Evolutionary conservation across 2,888 invertebrate genomes (phyloP).

Genomic region (Drosophila macrospina): DNA sequence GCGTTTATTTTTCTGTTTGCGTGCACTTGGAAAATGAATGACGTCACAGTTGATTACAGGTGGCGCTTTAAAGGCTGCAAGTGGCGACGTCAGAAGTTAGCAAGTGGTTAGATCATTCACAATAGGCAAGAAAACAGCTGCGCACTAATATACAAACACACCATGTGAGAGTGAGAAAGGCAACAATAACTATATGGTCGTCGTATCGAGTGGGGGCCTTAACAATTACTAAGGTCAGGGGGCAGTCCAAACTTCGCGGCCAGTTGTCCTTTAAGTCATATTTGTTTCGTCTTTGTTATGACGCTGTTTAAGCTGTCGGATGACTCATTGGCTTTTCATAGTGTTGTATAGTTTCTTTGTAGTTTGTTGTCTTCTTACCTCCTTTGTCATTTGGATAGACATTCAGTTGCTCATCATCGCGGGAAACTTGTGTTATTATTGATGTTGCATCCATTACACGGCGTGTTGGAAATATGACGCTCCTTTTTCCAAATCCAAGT

Average conservation of each 20-base stretch:
- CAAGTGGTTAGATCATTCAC: conserved; percentile 77
- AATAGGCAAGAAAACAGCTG: conserved; percentile 60
- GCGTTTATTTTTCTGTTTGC: conserved; percentile 41
- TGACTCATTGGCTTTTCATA: conserved; percentile 60
- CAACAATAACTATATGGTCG: conserved; percentile 29
- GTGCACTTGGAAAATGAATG: conserved; percentile 59
- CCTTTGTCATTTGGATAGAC: conserved; percentile 93
- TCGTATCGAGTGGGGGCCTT: conserved; percentile 24
- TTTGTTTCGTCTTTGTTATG: conserved; percentile 73
- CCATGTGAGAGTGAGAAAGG: conserved; percentile 10
- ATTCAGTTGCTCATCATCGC: conserved; percentile 98
- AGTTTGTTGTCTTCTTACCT: conserved; percentile 84
- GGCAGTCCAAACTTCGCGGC: conserved; percentile 38
- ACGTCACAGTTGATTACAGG: conserved; percentile 78
- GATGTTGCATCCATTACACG: conserved; percentile 97
- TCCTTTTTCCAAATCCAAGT: conserved; percentile 25
- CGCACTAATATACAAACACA: conserved; percentile 35
- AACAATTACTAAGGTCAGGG: conserved; percentile 53
- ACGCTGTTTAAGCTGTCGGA: conserved; percentile 58
- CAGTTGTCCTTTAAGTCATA: conserved; percentile 71
- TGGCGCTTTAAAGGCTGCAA: conserved; percentile 56
- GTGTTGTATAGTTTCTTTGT: conserved; percentile 7
- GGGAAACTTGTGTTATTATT: conserved; percentile 99
- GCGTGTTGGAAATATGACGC: conserved; percentile 57
- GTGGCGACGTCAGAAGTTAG: conserved; percentile 55